Conservation (phyloP, 2,797 vertebrate species). For the Morus bassanus region DNA sequence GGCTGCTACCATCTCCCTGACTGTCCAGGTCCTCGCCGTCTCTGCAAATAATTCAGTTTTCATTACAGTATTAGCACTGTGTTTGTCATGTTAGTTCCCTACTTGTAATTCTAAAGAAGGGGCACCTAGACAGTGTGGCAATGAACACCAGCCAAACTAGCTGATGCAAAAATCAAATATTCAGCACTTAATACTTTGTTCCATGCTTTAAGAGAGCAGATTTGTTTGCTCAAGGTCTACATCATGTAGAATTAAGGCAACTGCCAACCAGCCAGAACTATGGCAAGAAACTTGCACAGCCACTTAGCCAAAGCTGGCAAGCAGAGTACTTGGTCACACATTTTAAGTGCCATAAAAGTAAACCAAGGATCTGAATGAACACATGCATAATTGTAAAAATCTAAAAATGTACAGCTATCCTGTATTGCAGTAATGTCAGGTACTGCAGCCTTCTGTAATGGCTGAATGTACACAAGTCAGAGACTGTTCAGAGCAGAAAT, state of each 20-base stretch:
- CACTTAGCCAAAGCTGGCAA: background rate
- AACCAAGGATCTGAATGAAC: background rate
- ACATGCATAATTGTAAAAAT: background rate
- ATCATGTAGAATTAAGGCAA: background rate
- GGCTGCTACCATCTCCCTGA: slow-evolving; percentile 97
- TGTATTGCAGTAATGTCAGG: background rate
- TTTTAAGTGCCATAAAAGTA: background rate
- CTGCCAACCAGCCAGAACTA: background rate
- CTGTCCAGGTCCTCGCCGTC: slow-evolving; percentile 98
- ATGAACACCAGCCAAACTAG: background rate
- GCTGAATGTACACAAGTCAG: background rate
- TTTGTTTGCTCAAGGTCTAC: background rate
- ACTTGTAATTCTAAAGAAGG: background rate
- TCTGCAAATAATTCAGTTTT: slow-evolving; percentile 71
- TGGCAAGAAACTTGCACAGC: background rate
- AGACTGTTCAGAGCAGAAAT: background rate
- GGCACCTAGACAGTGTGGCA: background rate
- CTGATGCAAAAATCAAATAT: background rate
- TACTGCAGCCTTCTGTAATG: background rate
- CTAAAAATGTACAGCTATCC: background rate
- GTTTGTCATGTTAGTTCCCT: background rate
- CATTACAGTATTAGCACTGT: background rate
- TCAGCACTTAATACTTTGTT: background rate
- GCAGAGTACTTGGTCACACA: background rate
- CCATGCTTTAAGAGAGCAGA: background rate